Base-by-base conservation (phyloP, 2,113 vertebrate genomes). In the Onychostoma macrolepis region DNA sequence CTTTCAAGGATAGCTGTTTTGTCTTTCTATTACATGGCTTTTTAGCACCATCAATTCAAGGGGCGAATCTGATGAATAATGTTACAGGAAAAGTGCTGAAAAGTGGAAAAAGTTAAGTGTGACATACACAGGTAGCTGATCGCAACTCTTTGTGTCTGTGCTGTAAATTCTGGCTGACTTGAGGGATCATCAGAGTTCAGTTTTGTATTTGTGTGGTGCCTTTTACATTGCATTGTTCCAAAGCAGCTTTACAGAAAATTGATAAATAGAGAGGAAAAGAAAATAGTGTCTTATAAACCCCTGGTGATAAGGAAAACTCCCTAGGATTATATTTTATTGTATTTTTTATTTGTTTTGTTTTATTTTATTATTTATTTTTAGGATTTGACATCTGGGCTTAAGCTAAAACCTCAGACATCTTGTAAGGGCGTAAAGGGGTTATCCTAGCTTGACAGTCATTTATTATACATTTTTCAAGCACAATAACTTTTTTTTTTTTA, bases 11-110 rank as follows among this genome's bases (percentile, higher is more conserved):
- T 87, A 87, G 65, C 86, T 86, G 84, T 63, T 88, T 86, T 88
- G 86, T 86, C 83, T 87, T 89, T 89, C 80, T 65, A 86, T 90
- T 83, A 80, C 85, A 72, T 80, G 67, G 72, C 72, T 80, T 88
- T 84, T 79, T 86, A 86, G 56, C 56, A 48, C 82, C 61, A 83
- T 89, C 84, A 80, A 69, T 89, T 50, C 58, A 53, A 84, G 36
- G n/a, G 28, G 74, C 15, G 75, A 61, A 89, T 80, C 83, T 71
- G 71, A 78, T 72, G 84, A 80, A 87, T 83, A 84, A 80, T 69
- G n/a, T 74, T 85, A 17, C 9, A 43, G 69, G 24, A 88, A 78
- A 89, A 85, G 58, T 89, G 88, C 86, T 89, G 86, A 87, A 82
- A 82, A 82, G 38, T 38, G 6, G 48, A 87, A 89, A 89, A 79